Percentiles rank a stretch among this genome's conserved stretches.
phyloP scores from a whole-genome alignment of 2,888 invertebrate species.

The Ophioninae sp. region DNA sequence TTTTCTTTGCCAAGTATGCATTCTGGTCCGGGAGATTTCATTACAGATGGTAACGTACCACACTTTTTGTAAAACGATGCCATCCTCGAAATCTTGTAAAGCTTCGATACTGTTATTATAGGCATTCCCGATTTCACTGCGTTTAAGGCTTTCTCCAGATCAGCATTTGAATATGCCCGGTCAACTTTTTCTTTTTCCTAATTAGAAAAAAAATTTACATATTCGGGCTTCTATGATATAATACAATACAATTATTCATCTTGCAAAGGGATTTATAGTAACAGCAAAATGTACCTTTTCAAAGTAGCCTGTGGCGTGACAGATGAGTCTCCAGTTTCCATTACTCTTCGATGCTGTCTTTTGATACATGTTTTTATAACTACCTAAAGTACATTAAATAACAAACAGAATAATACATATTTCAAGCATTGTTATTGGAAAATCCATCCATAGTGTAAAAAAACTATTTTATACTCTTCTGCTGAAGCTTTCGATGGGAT shows the following conservation, averaged over 20 bases:
- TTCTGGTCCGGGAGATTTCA: constrained; percentile 27
- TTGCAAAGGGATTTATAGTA: too few species aligned
- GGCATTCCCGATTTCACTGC: constrained; percentile 14
- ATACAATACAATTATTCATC: too few species aligned
- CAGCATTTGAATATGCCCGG: constrained; percentile 24
- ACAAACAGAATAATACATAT: constrained; percentile 23
- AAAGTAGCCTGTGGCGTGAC: constrained; percentile 4
- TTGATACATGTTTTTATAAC: constrained; percentile 1
- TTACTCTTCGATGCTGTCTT: constrained; percentile 7
- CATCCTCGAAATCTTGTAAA: constrained; percentile 21
- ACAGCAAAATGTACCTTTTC: constrained; percentile 9
- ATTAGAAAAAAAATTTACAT: constrained; percentile 63
- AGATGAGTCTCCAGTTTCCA: not conserved
- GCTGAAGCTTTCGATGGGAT: constrained; percentile 9
- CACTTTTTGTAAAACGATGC: constrained; percentile 36
- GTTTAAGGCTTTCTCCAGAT: constrained; percentile 36
- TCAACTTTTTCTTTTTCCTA: not conserved
- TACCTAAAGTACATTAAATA: constrained; percentile 23
- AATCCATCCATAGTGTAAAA: constrained; percentile 26
- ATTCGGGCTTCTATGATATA: too few species aligned
- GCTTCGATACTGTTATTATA: constrained; percentile 20
- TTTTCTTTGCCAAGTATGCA: constrained; percentile 44
- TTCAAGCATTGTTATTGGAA: constrained; percentile 21
- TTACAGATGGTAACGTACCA: constrained; percentile 15
- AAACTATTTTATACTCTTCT: constrained; percentile 37